These are phyloP conservation scores for Clarias platycephalus DNA, from an alignment of 2,797 vertebrate genomes.

Conservation along the genomic window DNA sequence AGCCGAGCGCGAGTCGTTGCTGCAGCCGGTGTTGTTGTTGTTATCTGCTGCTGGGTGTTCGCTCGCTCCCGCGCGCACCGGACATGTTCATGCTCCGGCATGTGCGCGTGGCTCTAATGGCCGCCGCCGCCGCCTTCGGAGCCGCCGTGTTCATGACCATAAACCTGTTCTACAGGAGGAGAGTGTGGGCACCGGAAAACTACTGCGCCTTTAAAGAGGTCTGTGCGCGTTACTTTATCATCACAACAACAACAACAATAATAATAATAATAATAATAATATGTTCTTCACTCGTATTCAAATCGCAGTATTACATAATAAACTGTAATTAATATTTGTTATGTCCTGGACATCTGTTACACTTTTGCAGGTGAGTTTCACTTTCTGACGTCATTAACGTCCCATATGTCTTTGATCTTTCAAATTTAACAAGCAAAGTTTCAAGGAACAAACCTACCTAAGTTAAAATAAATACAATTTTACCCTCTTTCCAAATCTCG, in stretches of 20 bases:
- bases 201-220: conserved; percentile 73
- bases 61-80: neutral
- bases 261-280: neutral
- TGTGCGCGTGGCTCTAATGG: conserved; percentile 78
- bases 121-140: conserved; percentile 80
- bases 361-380: neutral
- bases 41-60: neutral
- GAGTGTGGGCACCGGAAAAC: conserved; percentile 68
- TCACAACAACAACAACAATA: neutral
- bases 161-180: conserved; percentile 75
- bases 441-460: neutral
- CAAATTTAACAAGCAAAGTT: neutral
- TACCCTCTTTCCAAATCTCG: neutral
- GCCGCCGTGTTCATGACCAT: conserved; percentile 83
- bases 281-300: neutral
- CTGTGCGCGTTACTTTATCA: conserved; percentile 42
- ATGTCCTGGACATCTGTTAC: neutral
- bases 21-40: neutral
- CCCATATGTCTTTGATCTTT: neutral
- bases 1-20: neutral
- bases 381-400: conserved; percentile 14
- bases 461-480: neutral
- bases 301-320: neutral
- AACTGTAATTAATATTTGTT: too few relatives aligned
- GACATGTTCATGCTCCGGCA: conserved; percentile 76